Base-by-base conservation (phyloP, 2,113 vertebrate species). In the Nothobranchius furzeri region DNA sequence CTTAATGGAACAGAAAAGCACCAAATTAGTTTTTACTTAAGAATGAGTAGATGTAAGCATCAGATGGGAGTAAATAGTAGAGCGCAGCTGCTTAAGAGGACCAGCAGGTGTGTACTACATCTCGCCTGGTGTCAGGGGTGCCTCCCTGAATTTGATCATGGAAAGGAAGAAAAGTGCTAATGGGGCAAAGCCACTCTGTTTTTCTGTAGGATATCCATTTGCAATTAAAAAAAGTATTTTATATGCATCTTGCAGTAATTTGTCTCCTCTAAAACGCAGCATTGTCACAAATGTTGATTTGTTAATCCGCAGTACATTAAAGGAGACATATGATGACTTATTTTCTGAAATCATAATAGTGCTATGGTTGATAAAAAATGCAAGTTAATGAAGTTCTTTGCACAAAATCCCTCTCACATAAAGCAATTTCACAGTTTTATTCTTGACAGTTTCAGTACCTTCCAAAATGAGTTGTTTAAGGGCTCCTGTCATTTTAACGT, bases 171-270 rank as follows among this genome's bases (percentile, higher is more conserved):
- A 63, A 50, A 10, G 70, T 52, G 69, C 72, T 80, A 70, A 70
- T 66, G 78, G 73, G 73, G 63, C 43, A 45, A 46, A 50, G 59
- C 54, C 66, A 63, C 69, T 73, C 55, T 7, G 45, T 76, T 62
- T 55, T 72, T 9, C 45, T 45, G 50, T 52, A 69, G 70, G 73
- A 85, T 73, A 79, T 81, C 62, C 75, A 45, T 20, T 81, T 75
- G 20, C 7, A 2, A 8, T 49, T 9, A 17, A 8, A 17, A 17
- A 12, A 57, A 42, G 40, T 11, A 57, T 57, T 57, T 11, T 20
- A 12, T 11, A n/a, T 24, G 17, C 9, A 5, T 24, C 25, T 52
- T 9, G 25, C 24, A 12, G 20, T 4, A 25, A 52, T 52, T 24
- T 20, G 12, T 24, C 50, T 14, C 17, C 17, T 7, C 20, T 52